Evolutionary conservation across 2,797 vertebrate genomes (phyloP).

Genomic region (Perodicticus potto): DNA sequence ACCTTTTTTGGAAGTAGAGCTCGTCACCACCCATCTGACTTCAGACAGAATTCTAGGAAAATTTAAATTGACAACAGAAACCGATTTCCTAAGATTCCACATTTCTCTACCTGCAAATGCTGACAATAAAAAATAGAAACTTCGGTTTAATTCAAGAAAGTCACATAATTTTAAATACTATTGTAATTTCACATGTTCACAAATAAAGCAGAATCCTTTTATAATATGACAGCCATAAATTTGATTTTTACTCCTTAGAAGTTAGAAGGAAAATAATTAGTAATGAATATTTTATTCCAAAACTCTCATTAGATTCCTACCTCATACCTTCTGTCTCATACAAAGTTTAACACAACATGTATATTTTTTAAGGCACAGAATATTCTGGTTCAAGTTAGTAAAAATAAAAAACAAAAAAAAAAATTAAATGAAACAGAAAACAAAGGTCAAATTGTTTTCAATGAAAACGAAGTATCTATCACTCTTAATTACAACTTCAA

Average conservation of each 20-base stretch:
- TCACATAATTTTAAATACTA: conserved; percentile 57
- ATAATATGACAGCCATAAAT: not conserved
- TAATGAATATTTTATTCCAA: conserved; percentile 66
- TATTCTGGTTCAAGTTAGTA: not conserved
- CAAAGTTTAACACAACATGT: not conserved
- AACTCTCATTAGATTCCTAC: conserved; percentile 56
- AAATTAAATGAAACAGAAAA: not conserved
- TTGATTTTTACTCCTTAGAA: conserved; percentile 57
- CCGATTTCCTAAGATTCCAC: conserved; percentile 26
- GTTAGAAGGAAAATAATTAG: conserved; percentile 33
- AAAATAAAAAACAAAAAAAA: not conserved
- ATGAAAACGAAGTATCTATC: not conserved
- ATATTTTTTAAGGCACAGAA: not conserved
- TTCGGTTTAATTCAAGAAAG: conserved; percentile 3
- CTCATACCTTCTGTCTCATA: conserved; percentile 45
- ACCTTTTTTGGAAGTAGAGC: not conserved
- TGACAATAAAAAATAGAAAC: conserved; percentile 16
- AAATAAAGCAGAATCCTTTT: conserved; percentile 61
- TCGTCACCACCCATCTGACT: not conserved
- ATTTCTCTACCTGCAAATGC: conserved; percentile 32
- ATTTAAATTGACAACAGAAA: conserved; percentile 38
- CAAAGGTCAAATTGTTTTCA: conserved; percentile 21
- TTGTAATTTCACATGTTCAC: conserved; percentile 22
- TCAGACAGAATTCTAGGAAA: conserved; percentile 51
- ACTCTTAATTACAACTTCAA: conserved; percentile 54